Conservation (phyloP, 2,888 invertebrate genomes). For the Serripes groenlandicus region DNA sequence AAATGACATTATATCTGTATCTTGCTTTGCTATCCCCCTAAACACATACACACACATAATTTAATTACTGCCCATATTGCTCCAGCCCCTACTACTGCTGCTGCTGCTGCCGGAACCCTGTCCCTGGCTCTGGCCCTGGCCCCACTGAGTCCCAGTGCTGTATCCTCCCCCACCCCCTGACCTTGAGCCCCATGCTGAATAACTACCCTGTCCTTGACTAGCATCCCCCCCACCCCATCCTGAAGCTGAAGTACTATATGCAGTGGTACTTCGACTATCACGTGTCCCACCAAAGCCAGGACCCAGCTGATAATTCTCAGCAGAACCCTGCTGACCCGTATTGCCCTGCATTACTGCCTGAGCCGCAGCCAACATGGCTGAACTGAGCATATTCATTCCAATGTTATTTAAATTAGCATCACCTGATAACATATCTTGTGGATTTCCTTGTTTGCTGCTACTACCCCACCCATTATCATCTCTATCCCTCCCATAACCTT, state of each 20-base stretch:
- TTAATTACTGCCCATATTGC: conserved; percentile 10
- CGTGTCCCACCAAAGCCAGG: conserved; percentile 68
- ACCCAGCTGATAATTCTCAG: conserved; percentile 61
- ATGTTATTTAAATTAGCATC: conserved; percentile 70
- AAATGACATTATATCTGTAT: no score
- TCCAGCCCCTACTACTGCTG: conserved; percentile 35
- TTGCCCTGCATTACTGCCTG: conserved; percentile 79
- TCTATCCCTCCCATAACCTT: conserved; percentile 1
- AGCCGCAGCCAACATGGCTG: conserved; percentile 82
- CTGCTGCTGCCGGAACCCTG: no score
- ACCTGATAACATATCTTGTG: conserved; percentile 38
- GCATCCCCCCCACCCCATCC: conserved; percentile 42
- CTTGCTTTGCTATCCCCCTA: no score
- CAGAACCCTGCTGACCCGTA: conserved; percentile 23
- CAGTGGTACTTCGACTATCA: conserved; percentile 51
- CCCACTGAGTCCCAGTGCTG: conserved; percentile 42
- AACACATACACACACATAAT: no score
- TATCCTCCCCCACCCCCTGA: conserved; percentile 52
- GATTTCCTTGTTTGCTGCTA: conserved; percentile 6
- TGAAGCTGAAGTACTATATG: not conserved
- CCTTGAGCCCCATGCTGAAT: conserved; percentile 54
- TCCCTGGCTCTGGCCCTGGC: conserved; percentile 19
- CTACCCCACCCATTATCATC: conserved; percentile 24
- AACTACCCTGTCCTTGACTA: conserved; percentile 14
- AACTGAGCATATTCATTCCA: conserved; percentile 81